A percentile compares a stretch with the other conserved stretches of the same genome.
Evolutionary conservation across 2,888 invertebrate genomes (phyloP).

Genomic region (Agonum fuliginosum): DNA sequence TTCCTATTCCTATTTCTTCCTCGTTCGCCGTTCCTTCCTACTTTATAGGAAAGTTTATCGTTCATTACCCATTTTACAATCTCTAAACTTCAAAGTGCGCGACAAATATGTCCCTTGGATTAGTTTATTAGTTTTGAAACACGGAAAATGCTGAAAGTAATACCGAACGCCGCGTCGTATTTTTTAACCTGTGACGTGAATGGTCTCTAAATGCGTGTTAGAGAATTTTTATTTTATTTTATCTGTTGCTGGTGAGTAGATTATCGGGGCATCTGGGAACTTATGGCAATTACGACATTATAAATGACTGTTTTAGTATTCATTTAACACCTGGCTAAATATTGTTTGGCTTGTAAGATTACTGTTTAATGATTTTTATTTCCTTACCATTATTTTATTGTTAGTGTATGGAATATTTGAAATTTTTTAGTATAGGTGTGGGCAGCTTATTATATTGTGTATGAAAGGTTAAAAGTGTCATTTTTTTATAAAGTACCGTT

Average conservation of each 20-base stretch:
- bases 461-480: constrained; percentile 1
- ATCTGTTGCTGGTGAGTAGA: background rate
- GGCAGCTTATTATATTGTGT: background rate
- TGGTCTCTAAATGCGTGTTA: constrained; percentile 16
- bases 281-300: background rate
- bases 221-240: background rate
- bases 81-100: constrained; percentile 17
- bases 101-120: background rate
- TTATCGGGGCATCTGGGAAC: background rate
- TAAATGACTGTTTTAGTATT: background rate
- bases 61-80: constrained; percentile 26
- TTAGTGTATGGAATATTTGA: background rate
- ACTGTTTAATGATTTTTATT: background rate
- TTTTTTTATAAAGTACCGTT: constrained; percentile 1
- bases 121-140: constrained; percentile 19
- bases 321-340: background rate
- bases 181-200: constrained; percentile 8
- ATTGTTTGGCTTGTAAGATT: background rate
- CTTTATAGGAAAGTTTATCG: constrained; percentile 9
- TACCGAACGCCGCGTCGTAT: background rate
- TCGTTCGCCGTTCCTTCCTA: background rate
- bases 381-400: no score
- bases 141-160: constrained; percentile 11
- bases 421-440: background rate
- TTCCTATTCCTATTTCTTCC: no score